These are phyloP conservation scores for Chroicocephalus ridibundus DNA, from an alignment of 2,113 vertebrate species.

Conservation along the genomic window DNA sequence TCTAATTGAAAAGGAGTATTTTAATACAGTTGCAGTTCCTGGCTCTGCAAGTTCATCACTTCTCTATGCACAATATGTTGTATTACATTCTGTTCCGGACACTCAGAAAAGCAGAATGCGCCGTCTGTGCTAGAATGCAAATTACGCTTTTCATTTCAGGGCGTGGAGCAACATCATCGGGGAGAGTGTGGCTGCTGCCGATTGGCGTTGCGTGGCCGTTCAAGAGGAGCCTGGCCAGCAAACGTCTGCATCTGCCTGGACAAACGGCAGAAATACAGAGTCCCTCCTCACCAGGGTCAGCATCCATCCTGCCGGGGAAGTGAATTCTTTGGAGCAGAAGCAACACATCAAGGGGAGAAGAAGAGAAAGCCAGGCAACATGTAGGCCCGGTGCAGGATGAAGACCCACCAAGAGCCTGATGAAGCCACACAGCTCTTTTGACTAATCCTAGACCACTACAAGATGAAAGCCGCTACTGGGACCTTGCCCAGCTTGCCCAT, in stretches of 20 bases:
- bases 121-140: not conserved
- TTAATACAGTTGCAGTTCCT: not conserved
- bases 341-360: not conserved
- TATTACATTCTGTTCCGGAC: not conserved
- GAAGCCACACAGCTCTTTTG: not conserved
- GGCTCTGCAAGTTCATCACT: not conserved
- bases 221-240: not conserved
- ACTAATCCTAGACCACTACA: not conserved
- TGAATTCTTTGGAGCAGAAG: not conserved
- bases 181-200: not conserved
- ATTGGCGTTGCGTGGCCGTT: not conserved
- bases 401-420: too few relatives aligned
- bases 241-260: not conserved
- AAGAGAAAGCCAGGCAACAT: not conserved
- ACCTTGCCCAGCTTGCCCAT: not conserved
- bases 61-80: not conserved
- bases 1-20: conserved; percentile 21
- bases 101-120: not conserved
- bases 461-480: not conserved
- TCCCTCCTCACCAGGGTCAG: not conserved
- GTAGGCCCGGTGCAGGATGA: fast-evolving
- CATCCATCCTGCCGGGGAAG: not conserved
- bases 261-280: not conserved
- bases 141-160: not conserved
- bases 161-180: not conserved